Conservation (phyloP, 2,113 vertebrate genomes). For the Spilogale gracilis region DNA sequence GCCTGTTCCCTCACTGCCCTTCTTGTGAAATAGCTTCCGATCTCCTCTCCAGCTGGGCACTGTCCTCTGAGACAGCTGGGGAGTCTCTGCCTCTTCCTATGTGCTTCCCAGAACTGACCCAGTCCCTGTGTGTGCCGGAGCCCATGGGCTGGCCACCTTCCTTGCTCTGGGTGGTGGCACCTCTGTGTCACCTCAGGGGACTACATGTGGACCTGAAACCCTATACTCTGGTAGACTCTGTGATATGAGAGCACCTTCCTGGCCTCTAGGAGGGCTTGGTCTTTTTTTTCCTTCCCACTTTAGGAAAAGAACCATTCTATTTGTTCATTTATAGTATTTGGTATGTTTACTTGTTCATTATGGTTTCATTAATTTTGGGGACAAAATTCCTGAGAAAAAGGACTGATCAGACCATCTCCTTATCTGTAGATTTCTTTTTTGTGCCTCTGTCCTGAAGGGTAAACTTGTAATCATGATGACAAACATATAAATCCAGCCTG, state of each 20-base stretch:
- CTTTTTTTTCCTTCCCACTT: not conserved
- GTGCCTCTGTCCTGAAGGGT: not conserved
- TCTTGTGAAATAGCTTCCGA: not conserved
- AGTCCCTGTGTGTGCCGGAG: not conserved
- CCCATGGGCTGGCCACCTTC: rapidly evolving
- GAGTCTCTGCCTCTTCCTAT: not conserved
- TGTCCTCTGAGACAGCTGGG: not conserved
- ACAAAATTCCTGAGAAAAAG: not conserved
- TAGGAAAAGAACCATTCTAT: not conserved
- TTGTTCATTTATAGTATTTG: not conserved
- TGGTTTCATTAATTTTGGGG: not conserved
- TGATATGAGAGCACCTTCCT: not conserved
- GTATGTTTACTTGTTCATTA: not conserved
- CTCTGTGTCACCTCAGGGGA: not conserved
- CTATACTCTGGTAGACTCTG: not conserved
- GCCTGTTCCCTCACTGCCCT: not conserved
- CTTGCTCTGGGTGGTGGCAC: too few species aligned
- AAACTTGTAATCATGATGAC: not conserved
- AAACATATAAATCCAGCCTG: not conserved
- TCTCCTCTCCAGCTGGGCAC: not conserved
- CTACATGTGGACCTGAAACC: not conserved
- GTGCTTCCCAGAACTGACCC: not conserved
- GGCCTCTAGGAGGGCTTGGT: not conserved
- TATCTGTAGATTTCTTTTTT: not conserved
- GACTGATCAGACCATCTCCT: not conserved